A percentile compares a stretch with the other conserved stretches of the same genome.
Evolutionary conservation across 2,113 vertebrate genomes (phyloP).

Genomic region (Gila orcuttii): DNA sequence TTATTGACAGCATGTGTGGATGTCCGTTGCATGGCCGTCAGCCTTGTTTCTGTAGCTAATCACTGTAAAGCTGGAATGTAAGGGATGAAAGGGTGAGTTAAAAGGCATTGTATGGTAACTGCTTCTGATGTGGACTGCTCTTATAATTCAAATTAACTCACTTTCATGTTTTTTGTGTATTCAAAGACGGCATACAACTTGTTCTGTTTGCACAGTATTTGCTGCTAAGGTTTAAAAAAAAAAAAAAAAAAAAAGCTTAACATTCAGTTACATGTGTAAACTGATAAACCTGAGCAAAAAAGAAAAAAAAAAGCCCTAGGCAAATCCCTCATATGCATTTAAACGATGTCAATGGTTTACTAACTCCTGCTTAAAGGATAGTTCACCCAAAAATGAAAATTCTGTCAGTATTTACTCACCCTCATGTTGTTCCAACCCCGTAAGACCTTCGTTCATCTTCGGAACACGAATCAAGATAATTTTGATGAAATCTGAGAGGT

Average conservation of each 20-base stretch:
- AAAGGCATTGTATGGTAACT: background rate
- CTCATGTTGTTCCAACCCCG: no score
- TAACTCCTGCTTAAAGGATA: no score
- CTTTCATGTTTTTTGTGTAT: slow-evolving; percentile 5
- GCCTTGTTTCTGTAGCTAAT: background rate
- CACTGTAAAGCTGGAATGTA: background rate
- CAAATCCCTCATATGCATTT: slow-evolving; percentile 2
- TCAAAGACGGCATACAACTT: background rate
- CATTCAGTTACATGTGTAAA: slow-evolving; percentile 59
- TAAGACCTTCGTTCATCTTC: no score
- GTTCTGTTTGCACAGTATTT: background rate
- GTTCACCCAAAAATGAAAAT: no score
- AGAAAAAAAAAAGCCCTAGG: background rate
- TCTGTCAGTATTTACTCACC: no score
- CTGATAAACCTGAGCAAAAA: slow-evolving; percentile 45
- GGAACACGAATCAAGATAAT: no score
- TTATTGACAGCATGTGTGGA: background rate
- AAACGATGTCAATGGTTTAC: no score
- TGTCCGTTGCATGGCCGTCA: background rate
- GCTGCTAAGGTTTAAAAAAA: background rate
- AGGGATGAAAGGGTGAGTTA: background rate
- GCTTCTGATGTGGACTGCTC: background rate
- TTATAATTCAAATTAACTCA: background rate
- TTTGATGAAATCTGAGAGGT: no score
- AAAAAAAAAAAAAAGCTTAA: no score